These are phyloP conservation scores for Premnoplex brunnescens DNA, from an alignment of 2,797 vertebrate genomes.

Conservation along the genomic window DNA sequence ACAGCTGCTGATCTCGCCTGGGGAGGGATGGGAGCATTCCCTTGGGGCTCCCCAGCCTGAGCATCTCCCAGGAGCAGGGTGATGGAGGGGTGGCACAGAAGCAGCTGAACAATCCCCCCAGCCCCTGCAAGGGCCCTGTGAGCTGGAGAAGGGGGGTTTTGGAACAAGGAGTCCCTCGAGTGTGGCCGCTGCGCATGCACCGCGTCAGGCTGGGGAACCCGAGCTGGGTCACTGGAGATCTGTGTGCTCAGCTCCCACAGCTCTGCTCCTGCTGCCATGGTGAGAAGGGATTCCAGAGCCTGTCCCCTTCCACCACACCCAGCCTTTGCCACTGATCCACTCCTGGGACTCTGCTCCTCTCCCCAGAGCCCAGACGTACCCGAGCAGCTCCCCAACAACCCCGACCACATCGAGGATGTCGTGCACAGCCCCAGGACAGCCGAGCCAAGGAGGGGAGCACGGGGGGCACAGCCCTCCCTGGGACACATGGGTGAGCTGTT, in stretches of 20 bases:
- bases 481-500: not conserved
- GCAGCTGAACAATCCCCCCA: not conserved
- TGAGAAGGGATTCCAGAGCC: not conserved
- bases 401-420: rapidly evolving
- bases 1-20: rapidly evolving
- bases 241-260: rapidly evolving
- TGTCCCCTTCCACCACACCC: rapidly evolving
- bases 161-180: not conserved
- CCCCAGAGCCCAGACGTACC: not conserved
- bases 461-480: not conserved
- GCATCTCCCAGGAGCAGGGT: not conserved
- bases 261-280: not conserved
- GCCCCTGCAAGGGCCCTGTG: not conserved
- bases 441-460: not conserved
- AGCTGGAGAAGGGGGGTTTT: not conserved
- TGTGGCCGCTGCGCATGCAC: rapidly evolving
- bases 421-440: not conserved
- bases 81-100: too few relatives aligned
- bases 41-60: not conserved
- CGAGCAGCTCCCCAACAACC: rapidly evolving
- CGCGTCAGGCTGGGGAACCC: not conserved
- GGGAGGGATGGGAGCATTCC: rapidly evolving
- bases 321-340: not conserved
- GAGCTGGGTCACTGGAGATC: not conserved
- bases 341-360: not conserved